Evolutionary conservation across 2,888 invertebrate species (phyloP), one percentile per base, ranked within the genome.

Genomic region (Noctua janthina): DNA sequence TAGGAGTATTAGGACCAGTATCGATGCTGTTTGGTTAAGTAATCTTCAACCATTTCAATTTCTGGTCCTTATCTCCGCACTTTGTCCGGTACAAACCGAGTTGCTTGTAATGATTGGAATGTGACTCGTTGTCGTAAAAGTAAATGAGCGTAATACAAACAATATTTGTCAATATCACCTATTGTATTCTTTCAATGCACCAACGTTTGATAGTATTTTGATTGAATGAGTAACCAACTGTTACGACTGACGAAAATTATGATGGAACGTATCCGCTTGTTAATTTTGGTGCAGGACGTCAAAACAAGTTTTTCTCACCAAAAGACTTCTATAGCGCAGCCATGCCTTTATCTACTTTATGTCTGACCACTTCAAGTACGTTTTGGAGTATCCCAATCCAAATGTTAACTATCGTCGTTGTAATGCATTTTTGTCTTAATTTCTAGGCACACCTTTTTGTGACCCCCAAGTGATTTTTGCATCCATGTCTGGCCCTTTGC

Each of bases 121-220:
- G 46, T 56, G 29, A 49, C 23, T 62, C 17, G 66, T 23, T 68
- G 23, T 73, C 59, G 54, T 66, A 69, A 66, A 77, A 82, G 23
- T 64, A 83, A 74, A 77, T 62, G 29, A 86, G 43, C 69, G 49
- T 67, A 56, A 68, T 68, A n/a, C n/a, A 68, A 74, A 67, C 68
- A 75, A 69, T 51, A 46, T 77, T 74, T 56, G 49, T 64, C 49
- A 64, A 69, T 54, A 23, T 20, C 72, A n/a, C 13, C 17, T 62
- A 66, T 68, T 76, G 74, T 79, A 17, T 49, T 62, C 20, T 13
- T 67, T 20, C 15, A 69, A 46, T 72, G 68, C 64, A 46, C 43
- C 64, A 59, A 71, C 46, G 59, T 59, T 51, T 46, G 7, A 20
- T 62, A 35, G 17, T 76, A 46, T 67, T 35, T 81, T 81, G 39